These are phyloP conservation scores for Mohoua ochrocephala DNA, from an alignment of 2,113 vertebrate genomes.

Conservation along the genomic window DNA sequence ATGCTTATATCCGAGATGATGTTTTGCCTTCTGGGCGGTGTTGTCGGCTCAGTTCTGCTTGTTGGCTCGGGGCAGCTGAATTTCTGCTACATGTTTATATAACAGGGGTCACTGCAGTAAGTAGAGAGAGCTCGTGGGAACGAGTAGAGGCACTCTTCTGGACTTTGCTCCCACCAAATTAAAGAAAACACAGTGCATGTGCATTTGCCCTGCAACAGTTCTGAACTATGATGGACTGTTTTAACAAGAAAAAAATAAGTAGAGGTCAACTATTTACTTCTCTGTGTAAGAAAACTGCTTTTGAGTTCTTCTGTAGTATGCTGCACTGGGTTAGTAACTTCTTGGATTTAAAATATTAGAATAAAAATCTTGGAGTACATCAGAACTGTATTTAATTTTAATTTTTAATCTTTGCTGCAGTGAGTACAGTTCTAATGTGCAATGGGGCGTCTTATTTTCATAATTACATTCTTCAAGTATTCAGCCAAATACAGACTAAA, in stretches of 20 bases:
- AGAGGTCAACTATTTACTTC: slow-evolving; percentile 23
- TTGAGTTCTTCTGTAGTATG: background rate
- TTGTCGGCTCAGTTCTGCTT: background rate
- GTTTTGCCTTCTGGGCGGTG: background rate
- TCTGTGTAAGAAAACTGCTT: background rate
- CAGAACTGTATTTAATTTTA: background rate
- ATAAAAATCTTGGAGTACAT: background rate
- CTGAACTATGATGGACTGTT: slow-evolving; percentile 41
- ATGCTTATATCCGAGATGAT: background rate
- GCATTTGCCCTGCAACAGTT: slow-evolving; percentile 55
- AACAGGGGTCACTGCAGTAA: slow-evolving; percentile 64
- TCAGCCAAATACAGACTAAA: background rate
- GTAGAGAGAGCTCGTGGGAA: slow-evolving; percentile 72
- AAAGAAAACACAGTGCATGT: slow-evolving; percentile 63
- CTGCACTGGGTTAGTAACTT: background rate
- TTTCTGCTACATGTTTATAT: slow-evolving; percentile 57
- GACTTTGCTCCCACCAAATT: slow-evolving; percentile 64
- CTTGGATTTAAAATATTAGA: background rate
- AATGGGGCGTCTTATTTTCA: background rate
- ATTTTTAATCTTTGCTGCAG: background rate
- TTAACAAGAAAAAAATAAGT: slow-evolving; percentile 37
- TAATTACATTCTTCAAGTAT: background rate
- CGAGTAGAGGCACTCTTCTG: slow-evolving; percentile 33
- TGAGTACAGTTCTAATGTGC: background rate
- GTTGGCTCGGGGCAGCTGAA: slow-evolving; percentile 1